Conservation (phyloP, 1,140 invertebrate genomes). For the Trissolcus basalis region DNA sequence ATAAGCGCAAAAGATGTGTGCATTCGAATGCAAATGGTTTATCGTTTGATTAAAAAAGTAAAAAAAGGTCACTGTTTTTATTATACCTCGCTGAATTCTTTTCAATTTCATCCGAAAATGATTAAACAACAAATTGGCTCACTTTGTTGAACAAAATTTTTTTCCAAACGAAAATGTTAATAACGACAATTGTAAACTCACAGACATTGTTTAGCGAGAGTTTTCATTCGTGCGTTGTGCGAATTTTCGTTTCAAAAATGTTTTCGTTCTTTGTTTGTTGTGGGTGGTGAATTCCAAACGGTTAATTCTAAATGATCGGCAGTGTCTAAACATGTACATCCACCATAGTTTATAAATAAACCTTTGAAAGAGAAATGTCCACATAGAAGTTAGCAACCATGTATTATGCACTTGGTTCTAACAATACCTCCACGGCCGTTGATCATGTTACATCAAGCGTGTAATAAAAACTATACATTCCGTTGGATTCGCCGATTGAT, state of each 20-base stretch:
- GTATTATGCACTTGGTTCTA: slow-evolving; percentile 45
- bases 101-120: too few species aligned
- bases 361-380: slow-evolving; percentile 28
- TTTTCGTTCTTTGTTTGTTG: too few species aligned
- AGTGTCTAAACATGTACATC: slow-evolving; percentile 31
- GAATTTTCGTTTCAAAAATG: too few species aligned
- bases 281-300: too few species aligned
- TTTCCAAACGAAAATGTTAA: too few species aligned
- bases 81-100: too few species aligned
- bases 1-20: background rate
- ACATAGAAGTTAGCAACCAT: slow-evolving; percentile 37
- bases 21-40: slow-evolving; percentile 17
- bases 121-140: too few species aligned
- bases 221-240: too few species aligned
- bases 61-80: too few species aligned
- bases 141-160: too few species aligned
- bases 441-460: slow-evolving; percentile 44
- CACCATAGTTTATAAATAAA: slow-evolving; percentile 46
- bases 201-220: too few species aligned
- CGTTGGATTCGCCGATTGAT: slow-evolving; percentile 17
- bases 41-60: background rate
- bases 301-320: background rate
- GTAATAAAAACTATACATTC: slow-evolving; percentile 30
- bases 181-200: too few species aligned
- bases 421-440: slow-evolving; percentile 45